Conservation (phyloP, 2,888 invertebrate genomes). For the Cerastoderma edule region DNA sequence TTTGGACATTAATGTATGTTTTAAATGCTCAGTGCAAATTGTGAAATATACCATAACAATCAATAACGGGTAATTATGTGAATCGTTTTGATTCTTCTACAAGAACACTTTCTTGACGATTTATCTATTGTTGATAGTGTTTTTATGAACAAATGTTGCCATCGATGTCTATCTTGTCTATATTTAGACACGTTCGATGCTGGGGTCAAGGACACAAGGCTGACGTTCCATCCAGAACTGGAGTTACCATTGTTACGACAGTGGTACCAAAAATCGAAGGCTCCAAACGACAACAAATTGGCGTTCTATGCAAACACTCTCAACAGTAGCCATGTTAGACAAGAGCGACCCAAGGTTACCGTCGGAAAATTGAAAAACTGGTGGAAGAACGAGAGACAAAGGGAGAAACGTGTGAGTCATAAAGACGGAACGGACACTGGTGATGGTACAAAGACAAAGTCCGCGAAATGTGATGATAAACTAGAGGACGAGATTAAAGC, state of each 20-base stretch:
- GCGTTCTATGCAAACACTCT: constrained; percentile 78
- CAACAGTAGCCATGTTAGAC: constrained; percentile 79
- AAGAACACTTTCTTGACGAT: no score
- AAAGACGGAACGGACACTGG: neutral
- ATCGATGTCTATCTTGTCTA: no score
- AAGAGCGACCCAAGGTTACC: constrained; percentile 78
- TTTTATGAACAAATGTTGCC: no score
- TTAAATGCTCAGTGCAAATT: no score
- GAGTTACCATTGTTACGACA: constrained; percentile 81
- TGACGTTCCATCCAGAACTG: constrained; percentile 81
- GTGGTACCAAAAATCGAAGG: constrained; percentile 79
- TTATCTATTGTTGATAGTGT: no score
- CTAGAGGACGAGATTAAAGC: neutral
- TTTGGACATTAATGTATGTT: no score
- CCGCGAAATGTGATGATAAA: neutral
- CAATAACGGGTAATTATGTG: neutral
- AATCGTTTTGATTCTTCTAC: neutral
- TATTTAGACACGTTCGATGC: constrained; percentile 8
- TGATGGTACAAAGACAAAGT: neutral
- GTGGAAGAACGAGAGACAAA: constrained; percentile 83
- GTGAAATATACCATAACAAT: no score
- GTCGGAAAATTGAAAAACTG: constrained; percentile 79
- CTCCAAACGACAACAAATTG: constrained; percentile 77
- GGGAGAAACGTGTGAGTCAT: constrained; percentile 59
- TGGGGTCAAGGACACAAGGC: constrained; percentile 53